Percentiles rank a stretch among this genome's conserved stretches.
Evolutionary conservation across 2,113 vertebrate species (phyloP).

Genomic region (Nothocercus julius): DNA sequence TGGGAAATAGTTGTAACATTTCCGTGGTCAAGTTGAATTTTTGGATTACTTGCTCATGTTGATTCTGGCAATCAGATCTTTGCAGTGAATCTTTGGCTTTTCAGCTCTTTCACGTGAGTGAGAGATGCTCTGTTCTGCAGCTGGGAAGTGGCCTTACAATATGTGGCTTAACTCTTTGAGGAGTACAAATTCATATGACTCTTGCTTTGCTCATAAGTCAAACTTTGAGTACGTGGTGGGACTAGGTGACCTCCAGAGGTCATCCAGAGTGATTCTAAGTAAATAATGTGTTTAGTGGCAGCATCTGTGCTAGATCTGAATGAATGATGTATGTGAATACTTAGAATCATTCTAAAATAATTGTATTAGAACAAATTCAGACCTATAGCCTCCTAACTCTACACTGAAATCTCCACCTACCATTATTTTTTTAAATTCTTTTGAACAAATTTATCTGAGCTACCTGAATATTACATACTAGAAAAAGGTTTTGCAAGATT

Average conservation of each 20-base stretch:
- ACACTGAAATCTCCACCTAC: not conserved
- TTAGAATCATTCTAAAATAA: not conserved
- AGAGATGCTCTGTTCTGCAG: not conserved
- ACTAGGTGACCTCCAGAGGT: not conserved
- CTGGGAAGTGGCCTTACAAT: not conserved
- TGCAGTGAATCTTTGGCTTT: not conserved
- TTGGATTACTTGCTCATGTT: not conserved
- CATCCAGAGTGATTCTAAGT: not conserved
- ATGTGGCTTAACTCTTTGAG: not conserved
- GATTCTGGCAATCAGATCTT: not conserved
- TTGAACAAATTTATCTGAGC: not conserved
- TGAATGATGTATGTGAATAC: not conserved
- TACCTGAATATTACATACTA: not conserved
- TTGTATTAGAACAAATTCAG: not conserved
- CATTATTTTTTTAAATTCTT: not conserved
- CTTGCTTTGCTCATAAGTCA: not conserved
- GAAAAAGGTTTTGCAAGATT: not conserved
- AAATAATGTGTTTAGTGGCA: not conserved
- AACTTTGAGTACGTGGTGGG: not conserved
- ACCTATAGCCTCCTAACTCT: not conserved
- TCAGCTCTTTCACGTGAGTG: not conserved
- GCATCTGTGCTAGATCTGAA: not conserved
- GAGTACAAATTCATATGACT: not conserved
- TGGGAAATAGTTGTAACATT: not conserved
- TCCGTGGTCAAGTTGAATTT: accelerated